Evolutionary conservation across 2,888 invertebrate species (phyloP), one percentile per base, ranked within the genome.

Genomic region (Mythimna lalbum): DNA sequence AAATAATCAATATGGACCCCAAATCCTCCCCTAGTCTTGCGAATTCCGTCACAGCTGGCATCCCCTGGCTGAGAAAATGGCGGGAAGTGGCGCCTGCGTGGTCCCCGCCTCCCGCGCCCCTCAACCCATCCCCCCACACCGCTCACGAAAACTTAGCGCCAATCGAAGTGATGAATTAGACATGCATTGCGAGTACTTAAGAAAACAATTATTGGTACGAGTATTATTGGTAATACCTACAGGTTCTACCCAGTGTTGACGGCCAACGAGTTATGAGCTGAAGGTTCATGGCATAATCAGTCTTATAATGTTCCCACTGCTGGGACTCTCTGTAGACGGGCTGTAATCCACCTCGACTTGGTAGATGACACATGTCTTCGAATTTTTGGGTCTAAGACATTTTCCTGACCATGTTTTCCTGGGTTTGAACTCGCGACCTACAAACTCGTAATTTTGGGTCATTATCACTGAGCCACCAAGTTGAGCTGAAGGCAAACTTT

Each of bases 61-160:
- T 89, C 90, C 92, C 90, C 63, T 50, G 75, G 67, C 80, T 83
- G 90, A 89, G 92, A 92, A 94, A 93, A 93, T 89, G 91, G 93
- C 93, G 93, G 92, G 92, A 92, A 92, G 83, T 88, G 91, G 94
- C 93, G 94, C 94, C 92, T 94, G 94, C 94, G 94, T 93, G 92
- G 86, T 89, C 88, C 89, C 86, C 86, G 82, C 84, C 82, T 87
- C 86, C 83, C 76, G 81, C 82, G 76, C 36, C 80, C 68, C 47
- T 49, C 47, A n/a, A 49, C 47, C 47, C 47, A 19, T 49, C 47
- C 49, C 66, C 72, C 57, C 53, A 27, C 3, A 14, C 27, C 81
- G 64, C 73, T 76, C 70, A 73, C 78, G 77, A 93, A 84, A 94
- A 93, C 92, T 93, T 93, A 88, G 87, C 90, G 86, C 90, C 90